A percentile compares a stretch with the other conserved stretches of the same genome.
These are phyloP conservation scores for Standfussiana lucernea DNA, from an alignment of 2,888 invertebrate genomes.

Conservation along the genomic window DNA sequence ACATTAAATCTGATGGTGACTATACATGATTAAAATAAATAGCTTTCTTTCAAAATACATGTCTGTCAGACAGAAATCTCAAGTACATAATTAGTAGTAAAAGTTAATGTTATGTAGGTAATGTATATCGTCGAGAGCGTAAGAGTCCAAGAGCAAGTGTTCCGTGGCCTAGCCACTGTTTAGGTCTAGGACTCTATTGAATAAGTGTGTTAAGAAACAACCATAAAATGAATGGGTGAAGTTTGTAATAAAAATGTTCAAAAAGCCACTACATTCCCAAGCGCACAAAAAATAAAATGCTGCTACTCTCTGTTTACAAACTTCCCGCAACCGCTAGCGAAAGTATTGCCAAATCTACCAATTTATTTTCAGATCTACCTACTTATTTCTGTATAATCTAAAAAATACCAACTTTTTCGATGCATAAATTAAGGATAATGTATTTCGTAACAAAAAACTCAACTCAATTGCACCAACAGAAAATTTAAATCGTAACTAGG, in stretches of 20 bases:
- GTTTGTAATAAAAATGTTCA: not conserved
- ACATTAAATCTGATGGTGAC: not conserved
- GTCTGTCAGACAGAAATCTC: not conserved
- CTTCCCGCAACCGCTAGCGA: not conserved
- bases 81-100: not conserved
- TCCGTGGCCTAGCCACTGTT: not conserved
- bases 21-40: too few species aligned
- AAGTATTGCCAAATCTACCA: constrained; percentile 1
- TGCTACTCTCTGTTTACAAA: not conserved
- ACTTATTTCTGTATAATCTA: too few species aligned
- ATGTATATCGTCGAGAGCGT: not conserved
- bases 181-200: not conserved
- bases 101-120: not conserved
- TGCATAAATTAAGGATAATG: not conserved
- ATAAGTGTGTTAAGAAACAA: not conserved
- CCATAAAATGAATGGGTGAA: not conserved
- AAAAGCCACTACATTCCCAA: not conserved
- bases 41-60: not conserved
- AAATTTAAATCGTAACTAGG: not conserved
- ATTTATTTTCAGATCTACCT: not conserved
- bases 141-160: not conserved
- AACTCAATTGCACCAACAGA: not conserved
- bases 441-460: not conserved
- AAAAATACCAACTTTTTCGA: too few species aligned
- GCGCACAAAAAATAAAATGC: not conserved